Conservation (phyloP, 2,888 invertebrate species). For the Drosophila phalerata region DNA sequence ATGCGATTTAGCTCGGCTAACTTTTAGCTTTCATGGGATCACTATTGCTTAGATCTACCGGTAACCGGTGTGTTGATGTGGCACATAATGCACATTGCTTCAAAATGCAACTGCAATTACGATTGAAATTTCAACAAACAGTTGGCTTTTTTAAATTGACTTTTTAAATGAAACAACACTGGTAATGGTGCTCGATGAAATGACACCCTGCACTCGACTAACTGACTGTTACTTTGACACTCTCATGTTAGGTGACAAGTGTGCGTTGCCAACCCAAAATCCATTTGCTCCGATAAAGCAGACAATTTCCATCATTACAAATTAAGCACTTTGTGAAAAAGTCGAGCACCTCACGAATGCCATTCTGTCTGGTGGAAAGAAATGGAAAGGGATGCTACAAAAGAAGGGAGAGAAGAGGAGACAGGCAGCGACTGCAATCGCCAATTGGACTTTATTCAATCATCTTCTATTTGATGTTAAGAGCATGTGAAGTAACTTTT, state of each 20-base stretch:
- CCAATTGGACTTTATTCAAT: conserved; percentile 34
- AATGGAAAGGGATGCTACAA: conserved; percentile 3
- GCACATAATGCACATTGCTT: conserved; percentile 19
- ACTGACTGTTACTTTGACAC: neutral
- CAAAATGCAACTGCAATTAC: conserved; percentile 13
- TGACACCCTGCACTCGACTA: neutral
- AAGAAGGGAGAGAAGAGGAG: neutral
- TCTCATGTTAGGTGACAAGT: neutral
- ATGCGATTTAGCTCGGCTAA: conserved; percentile 24
- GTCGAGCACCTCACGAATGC: conserved; percentile 58
- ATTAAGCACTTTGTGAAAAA: conserved; percentile 63
- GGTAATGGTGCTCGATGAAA: neutral
- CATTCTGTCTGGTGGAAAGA: neutral
- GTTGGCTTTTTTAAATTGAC: conserved; percentile 6
- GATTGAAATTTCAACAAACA: conserved; percentile 9
- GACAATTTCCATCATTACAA: conserved; percentile 58
- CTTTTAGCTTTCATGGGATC: conserved; percentile 21
- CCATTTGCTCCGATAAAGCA: conserved; percentile 17
- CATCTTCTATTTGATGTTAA: conserved; percentile 32
- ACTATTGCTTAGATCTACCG: neutral
- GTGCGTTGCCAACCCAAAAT: neutral
- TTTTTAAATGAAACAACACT: neutral
- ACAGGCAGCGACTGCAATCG: neutral
- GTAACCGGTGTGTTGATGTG: neutral
- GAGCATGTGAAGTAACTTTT: conserved; percentile 23